Conservation (phyloP, 2,888 invertebrate species). For the Noctua fimbriata region DNA sequence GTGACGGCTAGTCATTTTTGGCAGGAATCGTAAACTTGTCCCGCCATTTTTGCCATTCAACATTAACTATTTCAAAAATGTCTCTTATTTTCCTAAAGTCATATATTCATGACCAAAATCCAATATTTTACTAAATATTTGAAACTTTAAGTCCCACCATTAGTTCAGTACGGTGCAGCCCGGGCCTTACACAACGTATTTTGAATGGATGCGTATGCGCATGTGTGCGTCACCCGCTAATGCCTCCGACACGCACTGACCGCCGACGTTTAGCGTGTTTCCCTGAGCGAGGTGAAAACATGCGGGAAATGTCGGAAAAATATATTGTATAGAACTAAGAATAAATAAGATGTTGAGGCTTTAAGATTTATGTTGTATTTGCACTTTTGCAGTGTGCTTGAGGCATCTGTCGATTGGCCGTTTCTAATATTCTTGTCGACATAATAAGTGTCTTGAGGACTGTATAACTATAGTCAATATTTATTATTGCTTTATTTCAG, state of each 20-base stretch:
- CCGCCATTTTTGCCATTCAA: background rate
- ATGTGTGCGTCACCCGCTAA: constrained; percentile 69
- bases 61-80: background rate
- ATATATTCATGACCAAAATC: background rate
- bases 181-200: constrained; percentile 47
- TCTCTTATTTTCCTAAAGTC: background rate
- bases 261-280: constrained; percentile 67
- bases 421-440: constrained; percentile 22
- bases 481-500: background rate
- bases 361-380: constrained; percentile 25
- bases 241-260: constrained; percentile 75
- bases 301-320: constrained; percentile 58
- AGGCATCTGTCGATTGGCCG: background rate
- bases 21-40: background rate
- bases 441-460: background rate
- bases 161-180: constrained; percentile 24
- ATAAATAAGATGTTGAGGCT: constrained; percentile 23
- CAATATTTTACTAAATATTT: background rate
- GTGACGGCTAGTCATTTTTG: background rate
- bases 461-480: background rate
- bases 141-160: background rate
- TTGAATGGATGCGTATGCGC: constrained; percentile 62
- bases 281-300: constrained; percentile 60
- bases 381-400: constrained; percentile 16
- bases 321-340: constrained; percentile 29